Percentiles rank a stretch among this genome's conserved stretches.
phyloP scores from a whole-genome alignment of 2,888 invertebrate genomes.

The Epinotia bilunana region DNA sequence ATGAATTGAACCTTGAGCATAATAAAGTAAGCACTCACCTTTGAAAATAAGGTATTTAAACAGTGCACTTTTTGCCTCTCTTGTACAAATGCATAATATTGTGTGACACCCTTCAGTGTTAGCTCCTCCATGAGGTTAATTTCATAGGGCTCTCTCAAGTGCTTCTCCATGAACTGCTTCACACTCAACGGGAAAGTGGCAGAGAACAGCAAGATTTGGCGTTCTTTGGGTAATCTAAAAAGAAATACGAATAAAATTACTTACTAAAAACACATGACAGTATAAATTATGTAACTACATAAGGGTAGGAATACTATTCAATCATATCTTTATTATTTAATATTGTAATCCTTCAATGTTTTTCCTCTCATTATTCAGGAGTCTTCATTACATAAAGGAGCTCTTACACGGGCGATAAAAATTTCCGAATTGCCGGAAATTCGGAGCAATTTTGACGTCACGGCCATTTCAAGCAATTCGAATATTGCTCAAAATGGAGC shows the following conservation, averaged over 20 bases:
- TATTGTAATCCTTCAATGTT: no score
- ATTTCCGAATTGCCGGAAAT: no score
- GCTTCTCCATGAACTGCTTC: slow-evolving; percentile 99
- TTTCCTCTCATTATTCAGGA: no score
- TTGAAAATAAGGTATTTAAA: slow-evolving; percentile 99
- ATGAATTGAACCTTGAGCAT: not conserved
- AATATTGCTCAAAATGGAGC: no score
- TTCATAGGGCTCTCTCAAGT: slow-evolving; percentile 98
- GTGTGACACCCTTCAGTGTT: slow-evolving; percentile 99
- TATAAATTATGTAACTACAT: no score
- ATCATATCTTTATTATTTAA: no score
- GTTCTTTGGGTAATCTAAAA: slow-evolving; percentile 93
- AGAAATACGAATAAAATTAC: not conserved
- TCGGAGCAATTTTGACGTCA: no score
- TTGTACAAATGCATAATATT: slow-evolving; percentile 99
- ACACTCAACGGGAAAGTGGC: slow-evolving; percentile 99
- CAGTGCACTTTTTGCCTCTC: slow-evolving; percentile 99
- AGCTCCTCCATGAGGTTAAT: slow-evolving; percentile 99
- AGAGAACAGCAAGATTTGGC: slow-evolving; percentile 99
- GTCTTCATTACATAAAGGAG: no score
- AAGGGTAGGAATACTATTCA: no score
- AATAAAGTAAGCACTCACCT: slow-evolving; percentile 82
- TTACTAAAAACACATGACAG: not conserved
- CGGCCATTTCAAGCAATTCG: no score
- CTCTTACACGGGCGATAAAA: no score